Percentiles rank a stretch among this genome's conserved stretches.
phyloP scores from a whole-genome alignment of 2,113 vertebrate genomes.

The Oncorhynchus mykiss region DNA sequence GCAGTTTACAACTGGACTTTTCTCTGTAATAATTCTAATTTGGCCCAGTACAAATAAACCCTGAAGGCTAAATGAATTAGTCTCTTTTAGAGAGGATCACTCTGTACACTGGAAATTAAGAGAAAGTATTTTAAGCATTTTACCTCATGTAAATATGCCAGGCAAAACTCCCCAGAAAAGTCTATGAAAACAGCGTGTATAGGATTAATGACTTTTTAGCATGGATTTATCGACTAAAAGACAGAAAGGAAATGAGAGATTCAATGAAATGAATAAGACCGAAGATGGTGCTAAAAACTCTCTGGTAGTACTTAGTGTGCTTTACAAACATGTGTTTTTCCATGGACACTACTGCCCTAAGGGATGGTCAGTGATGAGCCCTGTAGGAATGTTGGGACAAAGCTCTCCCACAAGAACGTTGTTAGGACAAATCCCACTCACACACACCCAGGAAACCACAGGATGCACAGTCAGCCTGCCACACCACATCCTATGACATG shows the following conservation, averaged over 20 bases:
- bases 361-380: conserved; percentile 1
- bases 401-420: background rate
- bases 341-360: background rate
- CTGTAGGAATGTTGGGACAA: background rate
- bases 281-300: background rate
- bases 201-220: background rate
- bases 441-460: background rate
- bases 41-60: conserved; percentile 61
- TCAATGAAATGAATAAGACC: too few species aligned
- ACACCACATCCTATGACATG: background rate
- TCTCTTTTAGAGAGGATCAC: conserved; percentile 21
- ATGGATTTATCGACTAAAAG: too few species aligned
- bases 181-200: background rate
- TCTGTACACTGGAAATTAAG: conserved; percentile 24
- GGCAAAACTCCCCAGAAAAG: conserved; percentile 30
- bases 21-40: conserved; percentile 53
- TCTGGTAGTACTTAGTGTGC: background rate
- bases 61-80: conserved; percentile 48
- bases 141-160: conserved; percentile 46
- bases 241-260: too few species aligned
- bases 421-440: background rate
- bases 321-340: background rate
- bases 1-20: conserved; percentile 44
- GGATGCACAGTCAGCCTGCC: background rate
- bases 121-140: conserved; percentile 2